These are phyloP conservation scores for Ateles fusciceps DNA, from an alignment of 2,797 vertebrate species.

Conservation along the genomic window DNA sequence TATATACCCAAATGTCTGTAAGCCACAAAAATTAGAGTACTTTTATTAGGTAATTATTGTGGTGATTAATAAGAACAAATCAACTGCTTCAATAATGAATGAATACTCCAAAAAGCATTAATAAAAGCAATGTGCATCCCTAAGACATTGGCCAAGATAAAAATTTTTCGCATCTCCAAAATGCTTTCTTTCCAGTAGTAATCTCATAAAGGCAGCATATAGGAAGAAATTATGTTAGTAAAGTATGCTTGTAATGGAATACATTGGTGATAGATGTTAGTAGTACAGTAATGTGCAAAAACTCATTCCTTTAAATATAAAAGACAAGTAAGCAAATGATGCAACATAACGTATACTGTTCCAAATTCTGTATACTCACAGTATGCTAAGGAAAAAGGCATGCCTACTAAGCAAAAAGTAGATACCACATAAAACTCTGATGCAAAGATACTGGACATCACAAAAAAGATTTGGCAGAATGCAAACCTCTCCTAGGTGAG, in stretches of 20 bases:
- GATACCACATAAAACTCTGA: neutral
- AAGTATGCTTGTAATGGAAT: too few species aligned
- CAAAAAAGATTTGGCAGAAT: neutral
- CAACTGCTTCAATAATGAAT: neutral
- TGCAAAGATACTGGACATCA: slow-evolving; percentile 5
- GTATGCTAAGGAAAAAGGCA: slow-evolving; percentile 27
- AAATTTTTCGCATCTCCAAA: neutral
- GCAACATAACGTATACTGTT: slow-evolving; percentile 3
- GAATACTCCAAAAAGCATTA: neutral
- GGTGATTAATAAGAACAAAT: neutral
- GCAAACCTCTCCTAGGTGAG: slow-evolving; percentile 18
- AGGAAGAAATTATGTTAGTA: slow-evolving; percentile 42
- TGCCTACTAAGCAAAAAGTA: slow-evolving; percentile 12
- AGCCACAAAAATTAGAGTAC: neutral
- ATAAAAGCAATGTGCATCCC: neutral
- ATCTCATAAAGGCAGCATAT: neutral
- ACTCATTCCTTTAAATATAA: neutral
- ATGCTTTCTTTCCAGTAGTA: neutral
- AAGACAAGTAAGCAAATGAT: neutral
- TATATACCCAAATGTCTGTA: neutral
- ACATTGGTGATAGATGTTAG: slow-evolving; percentile 62
- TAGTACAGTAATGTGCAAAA: neutral
- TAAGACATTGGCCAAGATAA: neutral
- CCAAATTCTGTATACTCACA: neutral
- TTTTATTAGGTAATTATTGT: neutral